Evolutionary conservation across 2,888 invertebrate genomes (phyloP), one percentile per base, ranked within the genome.

Genomic region (Clanis bilineata): DNA sequence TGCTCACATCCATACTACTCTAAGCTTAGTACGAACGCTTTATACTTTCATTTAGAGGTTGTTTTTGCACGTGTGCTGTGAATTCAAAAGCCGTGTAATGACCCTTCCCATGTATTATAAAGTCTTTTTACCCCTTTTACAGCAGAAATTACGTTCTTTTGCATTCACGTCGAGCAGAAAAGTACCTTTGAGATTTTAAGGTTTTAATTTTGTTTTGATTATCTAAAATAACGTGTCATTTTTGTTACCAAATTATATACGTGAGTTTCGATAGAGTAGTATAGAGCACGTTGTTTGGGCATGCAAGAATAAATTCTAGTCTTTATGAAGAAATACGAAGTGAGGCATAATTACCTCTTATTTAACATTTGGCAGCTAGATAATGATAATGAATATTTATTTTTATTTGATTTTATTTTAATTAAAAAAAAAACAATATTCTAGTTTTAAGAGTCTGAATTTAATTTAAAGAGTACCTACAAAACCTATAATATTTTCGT

Each of bases 61-160:
- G 76, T 84, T 82, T 85, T 80, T 82, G 79, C 81, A 84, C 85
- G 82, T 82, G 73, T 85, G 85, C 84, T 78, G 85, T 77, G 81
- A 83, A 81, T 76, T 86, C 84, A 88, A 88, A 77, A 80, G 72
- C 78, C 87, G 83, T 86, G 80, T 86, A 85, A 88, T 84, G 87
- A 82, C 84, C 82, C 86, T 86, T 83, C 44, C 73, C 79, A 77
- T 78, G 79, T 82, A 85, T 86, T 85, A 87, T 85, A 85, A 85
- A 88, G 81, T 78, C 82, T 86, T 86, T 85, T 83, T 77, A 80
- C 74, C 79, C 77, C 77, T 83, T 86, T 84, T 77, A 79, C 75
- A 72, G 74, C 77, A 72, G 77, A 82, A 86, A 83, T 85, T 83
- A 82, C 80, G 82, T 84, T 78, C 85, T 81, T 88, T 87, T 83